Evolutionary conservation across 2,113 vertebrate species (phyloP).

Genomic region (Phyllopteryx taeniolatus): DNA sequence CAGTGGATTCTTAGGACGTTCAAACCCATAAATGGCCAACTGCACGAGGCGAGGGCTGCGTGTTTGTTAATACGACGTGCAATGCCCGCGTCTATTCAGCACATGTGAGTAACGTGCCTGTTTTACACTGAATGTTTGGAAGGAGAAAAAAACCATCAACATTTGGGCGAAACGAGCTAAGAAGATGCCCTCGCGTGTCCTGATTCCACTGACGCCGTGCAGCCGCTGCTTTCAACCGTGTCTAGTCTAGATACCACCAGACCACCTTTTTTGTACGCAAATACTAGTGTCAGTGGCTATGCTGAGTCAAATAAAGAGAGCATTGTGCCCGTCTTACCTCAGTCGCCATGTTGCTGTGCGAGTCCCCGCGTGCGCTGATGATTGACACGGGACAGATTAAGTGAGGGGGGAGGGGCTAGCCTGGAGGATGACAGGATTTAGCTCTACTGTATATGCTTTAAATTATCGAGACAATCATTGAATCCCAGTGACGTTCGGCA

Average conservation of each 20-base stretch:
- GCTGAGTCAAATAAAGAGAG: not conserved
- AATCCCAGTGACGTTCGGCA: not conserved
- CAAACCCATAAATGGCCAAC: constrained; percentile 39
- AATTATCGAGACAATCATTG: not conserved
- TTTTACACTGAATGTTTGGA: not conserved
- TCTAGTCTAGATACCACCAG: constrained; percentile 6
- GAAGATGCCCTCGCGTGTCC: constrained; percentile 27
- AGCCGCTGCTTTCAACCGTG: constrained; percentile 13
- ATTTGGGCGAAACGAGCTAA: constrained; percentile 11
- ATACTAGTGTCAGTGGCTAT: not conserved
- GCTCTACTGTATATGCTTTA: not conserved
- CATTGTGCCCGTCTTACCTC: constrained; percentile 65
- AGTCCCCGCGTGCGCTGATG: constrained; percentile 56
- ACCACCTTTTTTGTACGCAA: not conserved
- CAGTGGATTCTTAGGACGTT: constrained; percentile 50
- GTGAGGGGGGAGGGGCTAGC: constrained; percentile 21
- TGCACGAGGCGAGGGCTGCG: constrained; percentile 14
- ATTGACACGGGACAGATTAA: constrained; percentile 48
- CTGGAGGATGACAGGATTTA: not conserved
- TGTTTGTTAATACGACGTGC: constrained; percentile 1
- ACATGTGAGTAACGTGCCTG: constrained; percentile 1
- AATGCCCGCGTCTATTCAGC: constrained; percentile 5
- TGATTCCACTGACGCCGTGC: constrained; percentile 2
- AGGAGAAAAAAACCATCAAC: not conserved
- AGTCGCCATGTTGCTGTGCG: constrained; percentile 77